A percentile compares a stretch with the other conserved stretches of the same genome.
These are phyloP conservation scores for Netelia inedita DNA, from an alignment of 2,888 invertebrate species.

Conservation along the genomic window DNA sequence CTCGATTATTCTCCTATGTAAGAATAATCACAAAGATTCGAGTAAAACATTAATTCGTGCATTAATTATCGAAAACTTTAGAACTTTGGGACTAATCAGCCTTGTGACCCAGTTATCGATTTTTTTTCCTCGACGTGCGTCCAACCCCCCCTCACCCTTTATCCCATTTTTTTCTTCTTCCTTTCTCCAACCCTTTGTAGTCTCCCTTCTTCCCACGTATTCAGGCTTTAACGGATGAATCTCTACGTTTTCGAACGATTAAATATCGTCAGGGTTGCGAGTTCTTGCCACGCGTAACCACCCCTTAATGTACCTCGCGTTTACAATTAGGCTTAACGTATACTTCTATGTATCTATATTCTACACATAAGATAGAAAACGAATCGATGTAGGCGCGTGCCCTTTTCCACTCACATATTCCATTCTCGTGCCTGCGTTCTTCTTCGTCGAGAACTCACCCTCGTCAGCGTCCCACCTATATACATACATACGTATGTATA, in stretches of 20 bases:
- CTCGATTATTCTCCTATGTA: no score
- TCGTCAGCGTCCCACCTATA: constrained; percentile 17
- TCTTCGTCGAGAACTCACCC: constrained; percentile 30
- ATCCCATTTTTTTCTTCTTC: background rate
- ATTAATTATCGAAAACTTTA: background rate
- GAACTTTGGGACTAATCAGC: constrained; percentile 21
- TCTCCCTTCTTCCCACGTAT: constrained; percentile 38
- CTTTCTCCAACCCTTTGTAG: constrained; percentile 46
- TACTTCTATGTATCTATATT: background rate
- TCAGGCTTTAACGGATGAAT: constrained; percentile 47
- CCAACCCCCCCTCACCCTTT: background rate
- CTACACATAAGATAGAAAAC: background rate
- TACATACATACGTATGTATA: background rate
- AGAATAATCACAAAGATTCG: no score
- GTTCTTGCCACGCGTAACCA: constrained; percentile 30
- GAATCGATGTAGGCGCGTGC: constrained; percentile 18
- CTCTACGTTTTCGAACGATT: constrained; percentile 37
- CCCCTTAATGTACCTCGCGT: constrained; percentile 16
- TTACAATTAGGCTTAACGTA: background rate
- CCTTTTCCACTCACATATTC: constrained; percentile 27
- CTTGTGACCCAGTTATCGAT: constrained; percentile 53
- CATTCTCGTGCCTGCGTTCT: constrained; percentile 2
- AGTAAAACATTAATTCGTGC: background rate
- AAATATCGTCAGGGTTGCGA: constrained; percentile 44
- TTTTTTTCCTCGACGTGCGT: background rate